Evolutionary conservation across 2,797 vertebrate genomes (phyloP), one percentile per base, ranked within the genome.

Genomic region (Thalassophryne amazonica): DNA sequence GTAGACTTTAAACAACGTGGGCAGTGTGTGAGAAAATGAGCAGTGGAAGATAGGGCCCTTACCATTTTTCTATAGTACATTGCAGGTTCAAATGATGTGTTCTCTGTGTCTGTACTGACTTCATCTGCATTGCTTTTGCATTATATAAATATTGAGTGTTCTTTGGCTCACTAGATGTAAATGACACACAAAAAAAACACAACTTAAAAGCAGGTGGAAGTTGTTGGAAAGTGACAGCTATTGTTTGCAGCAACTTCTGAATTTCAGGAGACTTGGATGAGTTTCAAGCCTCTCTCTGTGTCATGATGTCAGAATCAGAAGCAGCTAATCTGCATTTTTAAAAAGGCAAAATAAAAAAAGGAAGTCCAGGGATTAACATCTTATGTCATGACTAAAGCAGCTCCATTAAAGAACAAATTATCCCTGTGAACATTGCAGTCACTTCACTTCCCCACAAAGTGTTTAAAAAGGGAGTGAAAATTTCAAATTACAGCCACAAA

Each of bases 291-390:
- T 45, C 34, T 52, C 34, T 52, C 47, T 69, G 63, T 45, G 70
- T 63, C 38, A 46, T 83, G 74, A 81, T 69, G 74, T 84, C 64
- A 75, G 66, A 74, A 59, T 77, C 40, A 70, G 31, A 78, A 67
- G 39, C n/a, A 18, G 4, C 65, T 60, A 52, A 57, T 69, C 43
- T 73, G 61, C 67, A 69, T 73, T 40, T 52, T 53, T 59, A 41
- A 68, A 36, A 45, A 33, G 21, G 22, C n/a, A 11, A 30, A 24
- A 17, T 7, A 31, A 7, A 10, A 56, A 47, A n/a, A n/a, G n/a
- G n/a, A n/a, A 52, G 49, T 24, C 29, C 39, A 54, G 29, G 56
- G 62, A 53, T 39, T 39, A 55, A 51, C 39, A 50, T 24, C 42
- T 59, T 62, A 40, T 53, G 61, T 62, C 71, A 50, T 73, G 40